Evolutionary conservation across 92 coral and sea anemone species (phyloP), one percentile per base, ranked within the genome.

Genomic region (Phymanthus crucifer): DNA sequence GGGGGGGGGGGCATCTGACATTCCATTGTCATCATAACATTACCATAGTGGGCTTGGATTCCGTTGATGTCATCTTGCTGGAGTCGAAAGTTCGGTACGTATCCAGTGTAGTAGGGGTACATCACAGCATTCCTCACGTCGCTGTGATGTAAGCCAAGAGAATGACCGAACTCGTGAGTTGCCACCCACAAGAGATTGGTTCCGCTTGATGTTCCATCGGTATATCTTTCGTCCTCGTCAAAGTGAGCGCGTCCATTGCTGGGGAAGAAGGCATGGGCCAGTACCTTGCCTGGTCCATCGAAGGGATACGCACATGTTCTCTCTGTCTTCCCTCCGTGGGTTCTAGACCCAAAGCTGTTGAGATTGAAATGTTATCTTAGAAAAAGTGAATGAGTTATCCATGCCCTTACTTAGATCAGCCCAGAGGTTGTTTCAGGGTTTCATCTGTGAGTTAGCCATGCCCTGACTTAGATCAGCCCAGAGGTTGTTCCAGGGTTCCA

Each of bases 151-250:
- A 94, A 70, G 2, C 95, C 95, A 38, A 94, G 83, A n/a, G 96
- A 77, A 64, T 94, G 98, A 0, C 98, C 98, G 76, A 94, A 91
- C 84, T 94, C 98, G 87, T 94, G 98, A 2, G 89, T 90, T 18
- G 98, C 98, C 35, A 94, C 96, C 88, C 91, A 89, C 32, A 94
- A 80, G 19, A 94, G 89, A 43, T 94, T 88, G n/a, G 91, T 89
- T 3, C 95, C 95, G 7, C 83, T 26, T 13, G 83, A 67, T 17
- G 84, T 83, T 4, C 92, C 93, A 14, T 89, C 93, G n/a, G 92
- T 84, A 76, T 64, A 94, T 10, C 50, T 54, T 71, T 94, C 98
- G 66, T 85, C 97, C 71, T 94, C 97, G 66, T 94, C 97, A 38
- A 94, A 92, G 80, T 94, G 97, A 5, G 92, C 92, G 3, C 94